Percentiles rank a stretch among this genome's conserved stretches.
phyloP scores from a whole-genome alignment of 2,113 vertebrate species.

The Heliornis fulica region DNA sequence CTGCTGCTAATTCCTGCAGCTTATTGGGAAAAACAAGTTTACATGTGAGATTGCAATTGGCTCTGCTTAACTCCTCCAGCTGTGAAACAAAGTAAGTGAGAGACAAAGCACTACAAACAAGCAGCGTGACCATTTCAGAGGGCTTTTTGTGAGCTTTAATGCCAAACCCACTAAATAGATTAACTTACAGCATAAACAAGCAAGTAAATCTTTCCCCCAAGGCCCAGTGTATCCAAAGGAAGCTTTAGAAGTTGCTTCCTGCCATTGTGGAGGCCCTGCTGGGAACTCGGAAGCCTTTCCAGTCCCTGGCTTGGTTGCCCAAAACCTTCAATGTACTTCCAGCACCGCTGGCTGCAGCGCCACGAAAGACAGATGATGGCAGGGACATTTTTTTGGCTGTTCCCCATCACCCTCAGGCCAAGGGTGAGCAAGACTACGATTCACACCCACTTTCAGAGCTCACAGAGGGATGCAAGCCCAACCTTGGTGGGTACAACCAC shows the following conservation, averaged over 20 bases:
- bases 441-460: not conserved
- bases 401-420: not conserved
- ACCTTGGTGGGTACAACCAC: not conserved
- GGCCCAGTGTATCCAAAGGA: conserved; percentile 38
- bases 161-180: conserved; percentile 63
- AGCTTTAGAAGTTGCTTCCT: conserved; percentile 62
- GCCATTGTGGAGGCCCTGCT: conserved; percentile 60
- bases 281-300: conserved; percentile 40
- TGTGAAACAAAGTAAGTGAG: conserved; percentile 39
- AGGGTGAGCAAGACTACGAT: accelerated
- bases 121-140: conserved; percentile 14
- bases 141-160: conserved; percentile 32
- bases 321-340: not conserved
- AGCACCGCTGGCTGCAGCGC: not conserved
- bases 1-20: not conserved
- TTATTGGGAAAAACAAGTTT: conserved; percentile 2
- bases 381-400: not conserved
- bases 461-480: not conserved
- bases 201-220: conserved; percentile 58
- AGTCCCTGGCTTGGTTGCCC: conserved; percentile 37
- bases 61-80: conserved; percentile 41
- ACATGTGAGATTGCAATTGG: conserved; percentile 11
- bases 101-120: conserved; percentile 48
- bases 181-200: conserved; percentile 63
- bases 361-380: not conserved